phyloP scores from a whole-genome alignment of 2,888 invertebrate species.

The Macaria notata region DNA sequence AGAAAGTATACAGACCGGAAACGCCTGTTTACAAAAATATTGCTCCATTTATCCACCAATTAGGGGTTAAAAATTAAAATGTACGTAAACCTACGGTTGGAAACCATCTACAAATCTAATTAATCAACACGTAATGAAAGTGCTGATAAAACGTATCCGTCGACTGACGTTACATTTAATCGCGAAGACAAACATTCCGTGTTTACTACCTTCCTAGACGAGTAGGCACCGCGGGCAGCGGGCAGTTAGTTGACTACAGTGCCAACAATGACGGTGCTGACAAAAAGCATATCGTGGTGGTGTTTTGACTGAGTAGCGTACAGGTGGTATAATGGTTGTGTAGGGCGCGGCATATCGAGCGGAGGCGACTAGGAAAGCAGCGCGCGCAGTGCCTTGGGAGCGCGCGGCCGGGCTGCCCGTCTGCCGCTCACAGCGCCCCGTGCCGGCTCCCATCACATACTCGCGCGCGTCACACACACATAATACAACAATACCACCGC shows the following conservation, averaged over 20 bases:
- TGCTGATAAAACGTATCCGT: constrained; percentile 18
- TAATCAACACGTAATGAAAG: constrained; percentile 27
- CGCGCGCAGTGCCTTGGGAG: constrained; percentile 65
- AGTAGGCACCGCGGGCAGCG: constrained; percentile 1
- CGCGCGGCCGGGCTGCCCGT: constrained; percentile 59
- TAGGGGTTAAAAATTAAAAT: too few species aligned
- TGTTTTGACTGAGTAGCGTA: constrained; percentile 72
- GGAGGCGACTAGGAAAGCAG: constrained; percentile 46
- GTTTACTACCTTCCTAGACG: constrained; percentile 11
- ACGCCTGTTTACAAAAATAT: too few species aligned
- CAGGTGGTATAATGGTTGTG: constrained; percentile 72
- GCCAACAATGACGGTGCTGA: constrained; percentile 30
- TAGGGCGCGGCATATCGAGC: constrained; percentile 71
- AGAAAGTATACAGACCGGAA: too few species aligned
- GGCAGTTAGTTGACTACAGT: constrained; percentile 15
- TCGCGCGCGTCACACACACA: constrained; percentile 55
- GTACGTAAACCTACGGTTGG: too few species aligned
- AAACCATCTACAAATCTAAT: constrained; percentile 16
- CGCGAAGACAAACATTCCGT: constrained; percentile 25
- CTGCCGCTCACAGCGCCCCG: constrained; percentile 31
- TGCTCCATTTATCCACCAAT: too few species aligned
- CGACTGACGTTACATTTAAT: constrained; percentile 23
- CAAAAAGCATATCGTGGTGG: constrained; percentile 62
- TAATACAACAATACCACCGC: constrained; percentile 22
- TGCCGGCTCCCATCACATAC: constrained; percentile 40